These are phyloP conservation scores for Trichogramma dendrolimi DNA, from an alignment of 2,888 invertebrate genomes.

Conservation along the genomic window DNA sequence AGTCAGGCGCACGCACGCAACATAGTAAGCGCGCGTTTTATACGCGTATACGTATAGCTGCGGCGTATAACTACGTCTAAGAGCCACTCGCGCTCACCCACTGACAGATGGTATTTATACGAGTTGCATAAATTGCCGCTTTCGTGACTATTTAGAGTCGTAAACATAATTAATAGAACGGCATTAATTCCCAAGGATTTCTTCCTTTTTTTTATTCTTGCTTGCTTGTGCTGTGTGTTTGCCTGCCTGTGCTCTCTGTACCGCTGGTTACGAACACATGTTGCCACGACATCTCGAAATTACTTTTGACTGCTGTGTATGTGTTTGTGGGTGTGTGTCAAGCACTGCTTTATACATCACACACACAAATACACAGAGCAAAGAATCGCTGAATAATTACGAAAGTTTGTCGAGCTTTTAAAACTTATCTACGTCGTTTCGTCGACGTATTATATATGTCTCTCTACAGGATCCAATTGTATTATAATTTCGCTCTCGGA, in stretches of 20 bases:
- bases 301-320: too few relatives aligned
- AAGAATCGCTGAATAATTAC: conserved; percentile 47
- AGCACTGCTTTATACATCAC: conserved; percentile 34
- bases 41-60: too few relatives aligned
- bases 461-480: too few relatives aligned
- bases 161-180: conserved; percentile 51
- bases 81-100: neutral
- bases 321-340: too few relatives aligned
- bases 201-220: conserved; percentile 14
- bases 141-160: conserved; percentile 46
- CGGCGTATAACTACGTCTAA: too few relatives aligned
- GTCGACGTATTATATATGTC: neutral
- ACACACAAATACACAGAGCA: conserved; percentile 39
- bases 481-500: too few relatives aligned
- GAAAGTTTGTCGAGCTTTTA: conserved; percentile 40
- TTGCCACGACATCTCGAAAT: conserved; percentile 42
- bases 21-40: neutral
- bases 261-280: conserved; percentile 39
- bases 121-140: conserved; percentile 40
- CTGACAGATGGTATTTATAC: conserved; percentile 30
- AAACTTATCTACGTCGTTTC: conserved; percentile 24
- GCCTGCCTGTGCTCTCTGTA: too few relatives aligned
- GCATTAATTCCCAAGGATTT: conserved; percentile 50
- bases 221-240: too few relatives aligned
- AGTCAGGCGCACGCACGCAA: conserved; percentile 10